phyloP scores from a whole-genome alignment of 1,140 invertebrate genomes.

The Penaeus chinensis region DNA sequence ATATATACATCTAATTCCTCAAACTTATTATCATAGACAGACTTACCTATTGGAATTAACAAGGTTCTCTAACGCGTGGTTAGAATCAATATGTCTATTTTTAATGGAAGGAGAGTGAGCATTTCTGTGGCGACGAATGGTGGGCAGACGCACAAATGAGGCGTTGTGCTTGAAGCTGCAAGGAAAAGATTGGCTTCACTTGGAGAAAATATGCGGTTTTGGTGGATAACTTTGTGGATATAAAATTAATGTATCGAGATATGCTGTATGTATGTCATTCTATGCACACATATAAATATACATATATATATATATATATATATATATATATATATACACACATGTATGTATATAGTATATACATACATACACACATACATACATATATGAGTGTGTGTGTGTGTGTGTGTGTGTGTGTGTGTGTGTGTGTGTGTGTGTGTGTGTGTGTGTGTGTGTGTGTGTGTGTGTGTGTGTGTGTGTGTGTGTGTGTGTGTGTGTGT shows the following conservation, averaged over 20 bases:
- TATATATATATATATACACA: too few relatives aligned
- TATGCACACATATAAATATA: background rate
- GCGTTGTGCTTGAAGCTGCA: slow-evolving; percentile 91
- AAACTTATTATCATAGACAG: background rate
- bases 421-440: slow-evolving; percentile 5
- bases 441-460: slow-evolving; percentile 9
- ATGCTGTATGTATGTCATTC: background rate
- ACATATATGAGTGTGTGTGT: background rate
- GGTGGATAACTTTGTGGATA: background rate
- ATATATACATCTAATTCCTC: too few relatives aligned
- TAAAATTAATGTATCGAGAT: background rate
- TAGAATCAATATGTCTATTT: slow-evolving; percentile 58
- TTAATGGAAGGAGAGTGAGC: slow-evolving; percentile 71
- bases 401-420: background rate
- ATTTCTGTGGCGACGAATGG: slow-evolving; percentile 84
- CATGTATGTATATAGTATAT: background rate
- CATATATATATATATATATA: too few relatives aligned
- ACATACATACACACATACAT: background rate
- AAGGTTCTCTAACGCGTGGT: slow-evolving; percentile 63
- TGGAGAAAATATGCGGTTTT: too few relatives aligned
- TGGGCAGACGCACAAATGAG: slow-evolving; percentile 87
- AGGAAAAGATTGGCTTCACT: slow-evolving; percentile 67
- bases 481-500: background rate
- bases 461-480: background rate
- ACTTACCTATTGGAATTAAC: slow-evolving; percentile 62